Evolutionary conservation across 2,888 invertebrate species (phyloP), one percentile per base, ranked within the genome.

Genomic region (Acrobasis repandana): DNA sequence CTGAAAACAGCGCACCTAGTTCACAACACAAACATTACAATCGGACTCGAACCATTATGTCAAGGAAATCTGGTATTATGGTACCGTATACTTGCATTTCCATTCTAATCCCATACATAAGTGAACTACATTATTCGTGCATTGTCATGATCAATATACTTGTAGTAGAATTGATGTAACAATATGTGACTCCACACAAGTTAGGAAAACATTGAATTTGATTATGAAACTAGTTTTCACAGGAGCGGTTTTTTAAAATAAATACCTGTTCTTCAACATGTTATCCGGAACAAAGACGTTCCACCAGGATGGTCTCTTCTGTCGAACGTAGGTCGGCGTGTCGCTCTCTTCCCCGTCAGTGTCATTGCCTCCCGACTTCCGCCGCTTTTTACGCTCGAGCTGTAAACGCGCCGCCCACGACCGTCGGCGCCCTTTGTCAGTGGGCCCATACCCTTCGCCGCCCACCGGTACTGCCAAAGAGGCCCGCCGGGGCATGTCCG

Each of bases 281-380:
- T 95, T 95, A 74, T 97, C 96, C 57, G 96, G 95, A 52, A 96
- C 95, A 81, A 97, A 96, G 67, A 97, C 96, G 83, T 96, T 97
- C 97, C 97, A 97, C 97, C 97, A 97, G 47, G 96, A 97, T 47
- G 95, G 95, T 65, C 96, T 93, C 82, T 96, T 96, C 83, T 96
- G 95, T 34, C 95, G 89, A 47, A 92, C 88, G 76, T 92, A 93
- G 65, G 74, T 83, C 9, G 82, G 92, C 71, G 80, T 80, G 65
- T 90, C 90, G 67, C 76, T 81, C 74, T 88, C 90, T 56, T 87
- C 86, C 10, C 58, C 60, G 62, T 93, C 91, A 20, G 88, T 88
- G 66, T 90, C 88, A 73, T 83, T 82, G 65, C 84, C 82, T 11
- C 93, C 89, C 6, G 93, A 94, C 78, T 94, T 94, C 70, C 94